A percentile compares a stretch with the other conserved stretches of the same genome.
phyloP scores from a whole-genome alignment of 2,888 invertebrate species.

The Dolomedes plantarius region DNA sequence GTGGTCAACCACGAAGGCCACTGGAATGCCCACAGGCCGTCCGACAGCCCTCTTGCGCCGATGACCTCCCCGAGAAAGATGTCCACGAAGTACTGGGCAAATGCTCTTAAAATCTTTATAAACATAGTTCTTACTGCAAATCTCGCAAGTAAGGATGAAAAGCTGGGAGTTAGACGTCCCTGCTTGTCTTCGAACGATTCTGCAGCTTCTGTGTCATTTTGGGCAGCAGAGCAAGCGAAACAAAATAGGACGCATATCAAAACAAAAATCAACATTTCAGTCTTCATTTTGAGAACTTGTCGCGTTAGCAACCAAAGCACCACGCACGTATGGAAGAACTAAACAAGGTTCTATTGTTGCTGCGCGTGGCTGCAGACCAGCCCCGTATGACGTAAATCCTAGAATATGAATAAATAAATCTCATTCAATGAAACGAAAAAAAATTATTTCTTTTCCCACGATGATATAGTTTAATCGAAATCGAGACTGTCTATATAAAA shows the following conservation, averaged over 20 bases:
- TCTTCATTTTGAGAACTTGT: no score
- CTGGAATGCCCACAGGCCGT: conserved; percentile 5
- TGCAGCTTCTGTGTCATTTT: neutral
- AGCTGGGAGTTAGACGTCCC: neutral
- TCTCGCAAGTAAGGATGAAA: conserved; percentile 24
- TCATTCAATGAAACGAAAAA: no score
- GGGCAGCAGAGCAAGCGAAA: neutral
- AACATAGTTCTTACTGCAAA: conserved; percentile 19
- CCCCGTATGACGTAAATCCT: no score
- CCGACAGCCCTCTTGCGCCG: conserved; percentile 6
- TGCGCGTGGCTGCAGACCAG: no score
- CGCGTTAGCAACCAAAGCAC: no score
- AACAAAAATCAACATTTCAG: no score
- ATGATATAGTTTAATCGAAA: no score
- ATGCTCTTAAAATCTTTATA: conserved; percentile 29
- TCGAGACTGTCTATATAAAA: no score
- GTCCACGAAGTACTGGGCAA: conserved; percentile 50
- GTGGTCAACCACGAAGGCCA: conserved; percentile 6
- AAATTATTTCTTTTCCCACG: no score
- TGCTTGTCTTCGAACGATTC: neutral
- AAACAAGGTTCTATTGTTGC: no score
- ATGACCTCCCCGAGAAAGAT: conserved; percentile 38
- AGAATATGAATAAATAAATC: no score
- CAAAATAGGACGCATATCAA: neutral
- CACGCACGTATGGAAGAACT: no score